phyloP scores from a whole-genome alignment of 2,888 invertebrate species.

The Ormyrus nitidulus region DNA sequence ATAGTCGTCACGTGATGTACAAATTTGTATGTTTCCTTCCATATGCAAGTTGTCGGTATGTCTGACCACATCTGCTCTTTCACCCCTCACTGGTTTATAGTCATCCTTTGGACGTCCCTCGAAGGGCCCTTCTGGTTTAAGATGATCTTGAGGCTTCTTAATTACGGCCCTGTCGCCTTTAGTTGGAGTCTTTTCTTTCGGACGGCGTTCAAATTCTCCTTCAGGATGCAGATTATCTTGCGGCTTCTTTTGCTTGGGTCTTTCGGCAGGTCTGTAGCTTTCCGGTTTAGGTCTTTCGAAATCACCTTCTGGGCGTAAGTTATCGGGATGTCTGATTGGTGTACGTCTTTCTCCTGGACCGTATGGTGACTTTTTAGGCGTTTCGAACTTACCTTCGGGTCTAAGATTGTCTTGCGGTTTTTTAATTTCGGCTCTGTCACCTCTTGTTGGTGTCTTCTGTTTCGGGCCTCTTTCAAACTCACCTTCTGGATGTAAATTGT shows the following conservation, averaged over 20 bases:
- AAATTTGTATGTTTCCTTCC: slow-evolving; percentile 77
- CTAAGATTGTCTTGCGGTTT: slow-evolving; percentile 71
- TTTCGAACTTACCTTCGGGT: slow-evolving; percentile 65
- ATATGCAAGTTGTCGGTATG: slow-evolving; percentile 76
- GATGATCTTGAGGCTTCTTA: slow-evolving; percentile 63
- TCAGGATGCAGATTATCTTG: slow-evolving; percentile 75
- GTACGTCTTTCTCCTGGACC: slow-evolving; percentile 76
- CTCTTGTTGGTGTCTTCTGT: slow-evolving; percentile 73
- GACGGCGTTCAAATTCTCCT: slow-evolving; percentile 77
- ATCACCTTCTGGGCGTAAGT: slow-evolving; percentile 75
- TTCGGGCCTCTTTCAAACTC: slow-evolving; percentile 75
- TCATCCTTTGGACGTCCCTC: slow-evolving; percentile 70
- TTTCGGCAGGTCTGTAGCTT: slow-evolving; percentile 78
- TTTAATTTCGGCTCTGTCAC: slow-evolving; percentile 70
- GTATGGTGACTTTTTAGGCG: no score
- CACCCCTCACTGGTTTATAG: slow-evolving; percentile 75
- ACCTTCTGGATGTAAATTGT: no score
- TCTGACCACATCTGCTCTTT: slow-evolving; percentile 73
- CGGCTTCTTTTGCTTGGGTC: slow-evolving; percentile 75
- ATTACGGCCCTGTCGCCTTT: slow-evolving; percentile 70
- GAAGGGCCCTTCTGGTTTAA: slow-evolving; percentile 71
- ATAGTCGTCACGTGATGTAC: slow-evolving; percentile 76
- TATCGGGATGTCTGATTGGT: slow-evolving; percentile 78
- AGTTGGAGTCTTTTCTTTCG: slow-evolving; percentile 70
- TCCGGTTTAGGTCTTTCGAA: slow-evolving; percentile 76